Evolutionary conservation across 2,797 vertebrate genomes (phyloP).

Genomic region (Micropoecilia bifurca): DNA sequence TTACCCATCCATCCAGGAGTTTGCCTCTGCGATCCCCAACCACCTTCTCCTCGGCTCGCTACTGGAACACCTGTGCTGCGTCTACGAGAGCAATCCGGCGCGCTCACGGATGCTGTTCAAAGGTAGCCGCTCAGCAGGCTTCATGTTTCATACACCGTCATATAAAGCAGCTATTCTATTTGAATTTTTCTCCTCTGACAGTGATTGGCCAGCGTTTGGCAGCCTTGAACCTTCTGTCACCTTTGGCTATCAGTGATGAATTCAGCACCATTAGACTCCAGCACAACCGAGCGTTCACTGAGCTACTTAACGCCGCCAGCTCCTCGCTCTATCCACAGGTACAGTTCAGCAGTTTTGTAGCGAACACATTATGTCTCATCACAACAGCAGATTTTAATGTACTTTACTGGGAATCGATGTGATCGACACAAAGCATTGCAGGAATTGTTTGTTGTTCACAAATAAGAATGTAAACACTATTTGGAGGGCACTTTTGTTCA

Average conservation of each 20-base stretch:
- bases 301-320: conserved; percentile 89
- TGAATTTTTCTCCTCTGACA: conserved; percentile 38
- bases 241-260: conserved; percentile 93
- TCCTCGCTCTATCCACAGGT: conserved; percentile 85
- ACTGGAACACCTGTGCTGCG: conserved; percentile 93
- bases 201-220: conserved; percentile 90
- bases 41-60: conserved; percentile 94
- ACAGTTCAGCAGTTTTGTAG: background rate
- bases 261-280: conserved; percentile 94
- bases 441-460: background rate
- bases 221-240: conserved; percentile 91
- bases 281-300: conserved; percentile 92
- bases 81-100: conserved; percentile 89
- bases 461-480: background rate
- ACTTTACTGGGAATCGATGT: background rate
- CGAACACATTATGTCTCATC: background rate
- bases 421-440: background rate
- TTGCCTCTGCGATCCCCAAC: conserved; percentile 92
- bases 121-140: conserved; percentile 70
- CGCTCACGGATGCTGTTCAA: conserved; percentile 90
- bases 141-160: background rate
- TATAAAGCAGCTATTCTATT: no score
- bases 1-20: conserved; percentile 81
- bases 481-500: background rate
- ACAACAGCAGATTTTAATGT: background rate